Evolutionary conservation across 2,797 vertebrate species (phyloP), one percentile per base, ranked within the genome.

Genomic region (Numenius phaeopus): DNA sequence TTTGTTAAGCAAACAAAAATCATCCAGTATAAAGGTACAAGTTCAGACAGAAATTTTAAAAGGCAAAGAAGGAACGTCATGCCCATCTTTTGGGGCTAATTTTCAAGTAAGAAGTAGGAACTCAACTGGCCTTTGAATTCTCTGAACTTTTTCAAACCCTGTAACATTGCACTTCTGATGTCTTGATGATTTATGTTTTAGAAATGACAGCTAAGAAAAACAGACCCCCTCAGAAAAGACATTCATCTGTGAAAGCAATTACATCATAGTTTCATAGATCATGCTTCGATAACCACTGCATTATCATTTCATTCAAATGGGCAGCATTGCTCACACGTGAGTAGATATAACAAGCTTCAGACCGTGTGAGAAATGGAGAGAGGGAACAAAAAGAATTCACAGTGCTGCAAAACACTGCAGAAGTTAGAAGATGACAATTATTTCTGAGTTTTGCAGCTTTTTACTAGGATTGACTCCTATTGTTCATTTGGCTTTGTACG

Each of bases 161-260:
- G 1, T 76, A 87, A 79, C 27, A 62, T 11, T 96, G 94, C 88
- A 95, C 72, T 98, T 96, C 94, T 97, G 97, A 98, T 92, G 98
- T 98, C 98, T 97, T 58, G 27, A 98, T 97, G 98, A 88, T 85
- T 95, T 97, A 95, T 94, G 88, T 91, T 97, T 98, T 94, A 87
- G 86, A 95, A 98, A 98, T 97, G 97, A 98, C 98, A 96, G 93
- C 96, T 97, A 98, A 98, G 97, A 96, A 97, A 98, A 98, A 97
- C 96, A 98, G 97, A 98, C 97, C 13, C 26, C 32, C 19, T 40
- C 97, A 97, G 91, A 96, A 92, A 97, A 95, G 72, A 94, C 40
- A 64, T 77, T 85, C 79, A 59, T 40, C 62, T 54, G 64, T 70
- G 49, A 91, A 22, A 92, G 89, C 76, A 94, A 86, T 62, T 90